phyloP scores from a whole-genome alignment of 1,140 invertebrate species.

The Lepidostoma basale region DNA sequence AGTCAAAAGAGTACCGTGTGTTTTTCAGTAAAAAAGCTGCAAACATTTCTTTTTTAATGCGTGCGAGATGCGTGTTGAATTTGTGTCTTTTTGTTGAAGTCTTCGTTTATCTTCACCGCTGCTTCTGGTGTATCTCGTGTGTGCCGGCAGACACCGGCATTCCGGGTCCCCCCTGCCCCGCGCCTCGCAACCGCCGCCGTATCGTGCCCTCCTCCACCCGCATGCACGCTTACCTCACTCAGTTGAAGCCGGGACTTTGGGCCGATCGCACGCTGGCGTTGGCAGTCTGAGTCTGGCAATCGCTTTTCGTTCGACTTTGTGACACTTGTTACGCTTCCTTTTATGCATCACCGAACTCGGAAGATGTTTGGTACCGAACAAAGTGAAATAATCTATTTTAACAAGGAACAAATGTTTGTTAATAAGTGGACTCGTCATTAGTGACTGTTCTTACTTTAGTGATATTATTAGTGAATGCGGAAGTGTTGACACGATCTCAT shows the following conservation, averaged over 20 bases:
- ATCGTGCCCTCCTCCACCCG: conserved; percentile 55
- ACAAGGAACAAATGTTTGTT: background rate
- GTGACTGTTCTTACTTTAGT: conserved; percentile 4
- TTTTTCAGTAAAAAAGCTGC: background rate
- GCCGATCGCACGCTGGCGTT: conserved; percentile 22
- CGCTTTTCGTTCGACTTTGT: conserved; percentile 51
- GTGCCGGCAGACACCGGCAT: conserved; percentile 56
- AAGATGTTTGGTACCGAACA: conserved; percentile 7
- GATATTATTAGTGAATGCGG: conserved; percentile 27
- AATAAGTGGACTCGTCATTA: conserved; percentile 1
- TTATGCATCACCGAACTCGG: conserved; percentile 15
- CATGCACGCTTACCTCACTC: conserved; percentile 14
- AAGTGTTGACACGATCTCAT: conserved; percentile 26
- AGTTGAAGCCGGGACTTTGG: conserved; percentile 35
- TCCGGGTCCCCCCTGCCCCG: conserved; percentile 54
- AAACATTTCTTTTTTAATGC: background rate
- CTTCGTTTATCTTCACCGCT: conserved; percentile 11
- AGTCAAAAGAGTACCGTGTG: background rate
- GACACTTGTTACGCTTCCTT: conserved; percentile 35
- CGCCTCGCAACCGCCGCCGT: conserved; percentile 51
- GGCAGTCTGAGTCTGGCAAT: conserved; percentile 54
- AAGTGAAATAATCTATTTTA: conserved; percentile 1
- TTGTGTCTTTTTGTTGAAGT: background rate
- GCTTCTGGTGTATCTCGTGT: conserved; percentile 46
- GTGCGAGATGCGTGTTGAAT: background rate